Base-by-base conservation (phyloP, 2,113 vertebrate species). In the Nerophis lumbriciformis region DNA sequence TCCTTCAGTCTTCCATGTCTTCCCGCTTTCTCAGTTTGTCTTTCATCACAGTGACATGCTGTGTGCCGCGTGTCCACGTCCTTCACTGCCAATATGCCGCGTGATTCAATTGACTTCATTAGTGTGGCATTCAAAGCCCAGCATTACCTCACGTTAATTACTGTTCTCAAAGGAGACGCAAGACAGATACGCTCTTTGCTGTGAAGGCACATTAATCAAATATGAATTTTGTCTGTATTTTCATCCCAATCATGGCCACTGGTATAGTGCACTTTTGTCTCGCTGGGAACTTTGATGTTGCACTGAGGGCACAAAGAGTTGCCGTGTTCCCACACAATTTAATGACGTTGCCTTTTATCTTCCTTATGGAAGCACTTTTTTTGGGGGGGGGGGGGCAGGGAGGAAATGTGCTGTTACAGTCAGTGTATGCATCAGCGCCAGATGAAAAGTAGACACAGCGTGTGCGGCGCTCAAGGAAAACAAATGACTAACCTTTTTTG, bases 221-320 rank as follows among this genome's bases (percentile, higher is more conserved):
- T 66, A 61, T 59, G 42, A 67, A 72, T 72, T 65, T 81, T 68
- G 71, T 61, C 73, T 66, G 67, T 75, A 62, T 85, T 79, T 78
- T 65, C 63, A 70, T 80, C 77, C 77, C 79, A 81, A 68, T 74
- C 75, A 58, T 76, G 66, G 73, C 70, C 66, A 60, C 62, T 79
- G 76, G 78, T 76, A 28, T 28, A 71, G 77, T 42, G 66, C 63
- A 16, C 68, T 9, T 14, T 28, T 28, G 28, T 28, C 80, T 71
- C 59, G 68, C 75, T 80, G 70, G 53, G 75, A 56, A 57, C 83
- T 83, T 85, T 87, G 82, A 84, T 74, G 82, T 82, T 77, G 75
- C 72, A 64, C 62, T 21, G 66, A 70, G 73, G 76, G 76, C 71
- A 65, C 67, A 79, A 77, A 75, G 68, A 48, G 57, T 48, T 66